Evolutionary conservation across 2,888 invertebrate genomes (phyloP).

Genomic region (Argyresthia goedartella): DNA sequence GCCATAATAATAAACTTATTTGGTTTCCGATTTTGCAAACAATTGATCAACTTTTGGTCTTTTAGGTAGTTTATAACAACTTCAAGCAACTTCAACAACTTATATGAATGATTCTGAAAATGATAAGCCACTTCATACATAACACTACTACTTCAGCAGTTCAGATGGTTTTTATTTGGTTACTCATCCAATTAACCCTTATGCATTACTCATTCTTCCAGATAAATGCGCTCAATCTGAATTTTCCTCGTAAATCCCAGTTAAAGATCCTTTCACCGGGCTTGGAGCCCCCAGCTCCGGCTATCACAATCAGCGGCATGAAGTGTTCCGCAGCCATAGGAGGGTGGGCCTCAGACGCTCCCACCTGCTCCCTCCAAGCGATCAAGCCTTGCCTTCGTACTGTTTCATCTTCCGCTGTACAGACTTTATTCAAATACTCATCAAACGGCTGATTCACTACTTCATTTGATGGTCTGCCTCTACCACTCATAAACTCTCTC

Average conservation of each 20-base stretch:
- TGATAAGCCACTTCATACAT: too few species aligned
- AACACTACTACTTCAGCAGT: too few species aligned
- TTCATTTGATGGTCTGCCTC: constrained; percentile 14
- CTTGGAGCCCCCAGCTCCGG: constrained; percentile 47
- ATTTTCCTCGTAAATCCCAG: constrained; percentile 49
- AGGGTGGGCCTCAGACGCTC: constrained; percentile 50
- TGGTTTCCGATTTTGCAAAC: too few species aligned
- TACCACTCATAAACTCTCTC: constrained; percentile 39
- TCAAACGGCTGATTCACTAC: constrained; percentile 55
- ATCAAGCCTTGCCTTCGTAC: constrained; percentile 31
- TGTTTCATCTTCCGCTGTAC: constrained; percentile 35
- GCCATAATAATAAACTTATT: too few species aligned
- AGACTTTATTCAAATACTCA: constrained; percentile 42
- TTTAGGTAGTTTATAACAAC: too few species aligned
- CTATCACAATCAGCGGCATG: constrained; percentile 54
- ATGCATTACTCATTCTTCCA: constrained; percentile 40
- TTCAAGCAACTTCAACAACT: too few species aligned
- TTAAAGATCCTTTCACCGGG: constrained; percentile 48
- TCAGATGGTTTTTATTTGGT: too few species aligned
- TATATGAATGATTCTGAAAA: too few species aligned
- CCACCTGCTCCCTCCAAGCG: constrained; percentile 40
- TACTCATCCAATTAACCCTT: neutral
- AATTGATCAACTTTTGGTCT: too few species aligned
- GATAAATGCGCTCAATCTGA: constrained; percentile 50
- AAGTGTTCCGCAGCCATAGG: constrained; percentile 52